Percentiles rank a stretch among this genome's conserved stretches.
These are phyloP conservation scores for Silurus glanis DNA, from an alignment of 2,113 vertebrate genomes.

Conservation along the genomic window DNA sequence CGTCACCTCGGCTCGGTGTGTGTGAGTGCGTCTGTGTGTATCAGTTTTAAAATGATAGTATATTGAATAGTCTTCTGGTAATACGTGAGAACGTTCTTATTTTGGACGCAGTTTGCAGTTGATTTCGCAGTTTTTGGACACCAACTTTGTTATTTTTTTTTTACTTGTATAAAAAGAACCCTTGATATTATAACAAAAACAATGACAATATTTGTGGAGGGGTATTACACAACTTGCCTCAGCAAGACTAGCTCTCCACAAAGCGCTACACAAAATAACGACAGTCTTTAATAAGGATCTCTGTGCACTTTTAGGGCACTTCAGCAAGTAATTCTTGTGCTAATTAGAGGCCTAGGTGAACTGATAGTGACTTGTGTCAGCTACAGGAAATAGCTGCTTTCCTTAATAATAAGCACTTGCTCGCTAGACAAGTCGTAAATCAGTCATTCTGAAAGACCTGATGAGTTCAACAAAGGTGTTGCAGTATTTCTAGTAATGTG, in stretches of 20 bases:
- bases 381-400: neutral
- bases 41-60: no score
- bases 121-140: neutral
- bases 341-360: neutral
- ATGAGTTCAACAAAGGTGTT: neutral
- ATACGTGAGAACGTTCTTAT: neutral
- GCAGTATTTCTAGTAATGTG: neutral
- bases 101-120: neutral
- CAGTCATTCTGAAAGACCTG: neutral
- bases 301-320: neutral
- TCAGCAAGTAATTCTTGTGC: neutral
- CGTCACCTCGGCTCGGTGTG: neutral
- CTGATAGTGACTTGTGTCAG: conserved; percentile 9
- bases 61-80: neutral
- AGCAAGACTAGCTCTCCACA: neutral
- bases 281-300: neutral
- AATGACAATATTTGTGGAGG: neutral
- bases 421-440: neutral
- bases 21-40: neutral
- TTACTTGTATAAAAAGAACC: neutral
- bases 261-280: neutral
- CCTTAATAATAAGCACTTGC: neutral
- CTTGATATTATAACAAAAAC: no score
- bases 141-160: neutral
- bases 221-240: neutral